Evolutionary conservation across 2,797 vertebrate genomes (phyloP).

Genomic region (Sternotherus odoratus): DNA sequence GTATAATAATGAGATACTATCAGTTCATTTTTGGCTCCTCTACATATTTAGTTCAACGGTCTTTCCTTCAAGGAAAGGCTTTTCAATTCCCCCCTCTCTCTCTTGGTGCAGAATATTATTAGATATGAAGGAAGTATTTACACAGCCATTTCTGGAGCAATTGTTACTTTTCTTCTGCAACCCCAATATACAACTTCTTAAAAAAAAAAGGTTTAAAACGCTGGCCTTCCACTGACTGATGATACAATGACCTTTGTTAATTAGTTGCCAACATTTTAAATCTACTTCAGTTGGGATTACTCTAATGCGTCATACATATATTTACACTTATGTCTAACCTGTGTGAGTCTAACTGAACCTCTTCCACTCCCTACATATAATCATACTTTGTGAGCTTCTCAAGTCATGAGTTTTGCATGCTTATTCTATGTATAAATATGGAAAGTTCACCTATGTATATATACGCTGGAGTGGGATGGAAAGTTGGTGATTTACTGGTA

Average conservation of each 20-base stretch:
- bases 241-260: no score
- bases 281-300: not conserved
- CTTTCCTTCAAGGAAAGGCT: not conserved
- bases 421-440: not conserved
- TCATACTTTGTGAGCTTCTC: not conserved
- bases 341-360: not conserved
- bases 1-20: accelerated
- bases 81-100: not conserved
- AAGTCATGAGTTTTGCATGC: not conserved
- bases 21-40: not conserved
- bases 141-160: not conserved
- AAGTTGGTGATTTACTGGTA: not conserved
- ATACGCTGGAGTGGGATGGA: not conserved
- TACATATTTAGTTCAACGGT: not conserved
- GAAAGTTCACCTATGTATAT: not conserved
- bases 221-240: not conserved
- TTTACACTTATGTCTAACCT: not conserved
- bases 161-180: not conserved
- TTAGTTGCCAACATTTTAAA: not conserved
- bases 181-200: not conserved
- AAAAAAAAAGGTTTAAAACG: not conserved
- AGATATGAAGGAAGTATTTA: accelerated
- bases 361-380: no score
- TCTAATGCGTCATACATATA: not conserved
- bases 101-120: not conserved